Conservation (phyloP, 2,113 vertebrate species). For the Pollimyrus isidori region DNA sequence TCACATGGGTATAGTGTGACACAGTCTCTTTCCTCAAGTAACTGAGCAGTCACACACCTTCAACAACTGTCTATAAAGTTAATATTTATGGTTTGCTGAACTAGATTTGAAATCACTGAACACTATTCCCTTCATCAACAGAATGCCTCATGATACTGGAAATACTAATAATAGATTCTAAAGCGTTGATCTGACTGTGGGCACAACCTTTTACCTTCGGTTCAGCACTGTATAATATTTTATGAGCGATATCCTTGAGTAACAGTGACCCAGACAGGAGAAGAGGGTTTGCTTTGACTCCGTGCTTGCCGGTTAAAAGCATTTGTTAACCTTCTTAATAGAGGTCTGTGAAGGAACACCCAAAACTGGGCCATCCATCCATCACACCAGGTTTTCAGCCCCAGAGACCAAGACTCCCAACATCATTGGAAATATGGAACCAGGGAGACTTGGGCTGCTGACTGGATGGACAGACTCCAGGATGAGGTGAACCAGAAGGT, state of each 20-base stretch:
- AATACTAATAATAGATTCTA: background rate
- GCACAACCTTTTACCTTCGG: background rate
- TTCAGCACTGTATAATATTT: background rate
- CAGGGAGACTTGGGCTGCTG: background rate
- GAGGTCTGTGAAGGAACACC: background rate
- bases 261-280: background rate
- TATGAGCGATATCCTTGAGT: background rate
- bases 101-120: background rate
- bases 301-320: background rate
- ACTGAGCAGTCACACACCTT: background rate
- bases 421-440: background rate
- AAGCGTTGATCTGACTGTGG: background rate
- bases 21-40: background rate
- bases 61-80: background rate
- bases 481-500: background rate
- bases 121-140: background rate
- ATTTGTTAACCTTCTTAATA: background rate
- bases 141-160: background rate
- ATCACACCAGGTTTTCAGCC: background rate
- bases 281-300: background rate
- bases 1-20: background rate
- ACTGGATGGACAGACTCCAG: background rate
- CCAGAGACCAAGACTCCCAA: background rate
- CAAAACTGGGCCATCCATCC: background rate
- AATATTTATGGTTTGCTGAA: background rate